Evolutionary conservation across 2,113 vertebrate species (phyloP).

Genomic region (Forbesichthys agassizii): DNA sequence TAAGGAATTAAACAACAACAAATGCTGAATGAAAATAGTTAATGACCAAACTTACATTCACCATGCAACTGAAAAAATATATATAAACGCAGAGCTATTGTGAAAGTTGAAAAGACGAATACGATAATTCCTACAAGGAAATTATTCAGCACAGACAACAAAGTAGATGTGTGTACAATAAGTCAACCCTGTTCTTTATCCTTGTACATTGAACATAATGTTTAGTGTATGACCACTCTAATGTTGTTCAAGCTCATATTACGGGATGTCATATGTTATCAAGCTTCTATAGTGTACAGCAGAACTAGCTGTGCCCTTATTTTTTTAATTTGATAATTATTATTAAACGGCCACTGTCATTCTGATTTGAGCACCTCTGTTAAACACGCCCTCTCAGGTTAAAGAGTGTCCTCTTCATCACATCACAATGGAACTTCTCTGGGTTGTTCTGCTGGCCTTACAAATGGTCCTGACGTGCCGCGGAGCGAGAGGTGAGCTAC

Average conservation of each 20-base stretch:
- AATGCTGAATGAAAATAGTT: no score
- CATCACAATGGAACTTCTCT: constrained; percentile 50
- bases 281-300: not conserved
- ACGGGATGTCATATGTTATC: not conserved
- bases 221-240: no score
- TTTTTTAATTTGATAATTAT: not conserved
- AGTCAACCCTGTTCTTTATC: no score
- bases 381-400: constrained; percentile 14
- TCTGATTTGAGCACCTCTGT: not conserved
- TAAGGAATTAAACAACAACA: not conserved
- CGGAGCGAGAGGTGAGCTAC: constrained; percentile 63
- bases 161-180: no score
- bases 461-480: constrained; percentile 52
- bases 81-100: no score
- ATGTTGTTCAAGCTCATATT: no score
- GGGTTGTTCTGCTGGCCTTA: constrained; percentile 44
- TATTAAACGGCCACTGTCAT: not conserved
- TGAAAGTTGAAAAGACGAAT: no score
- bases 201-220: no score
- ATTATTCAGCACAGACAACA: no score
- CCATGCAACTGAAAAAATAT: no score
- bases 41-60: no score
- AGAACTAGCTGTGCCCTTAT: not conserved
- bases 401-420: not conserved
- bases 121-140: no score